Evolutionary conservation across 2,797 vertebrate genomes (phyloP).

Genomic region (Adrianichthys oophorus): DNA sequence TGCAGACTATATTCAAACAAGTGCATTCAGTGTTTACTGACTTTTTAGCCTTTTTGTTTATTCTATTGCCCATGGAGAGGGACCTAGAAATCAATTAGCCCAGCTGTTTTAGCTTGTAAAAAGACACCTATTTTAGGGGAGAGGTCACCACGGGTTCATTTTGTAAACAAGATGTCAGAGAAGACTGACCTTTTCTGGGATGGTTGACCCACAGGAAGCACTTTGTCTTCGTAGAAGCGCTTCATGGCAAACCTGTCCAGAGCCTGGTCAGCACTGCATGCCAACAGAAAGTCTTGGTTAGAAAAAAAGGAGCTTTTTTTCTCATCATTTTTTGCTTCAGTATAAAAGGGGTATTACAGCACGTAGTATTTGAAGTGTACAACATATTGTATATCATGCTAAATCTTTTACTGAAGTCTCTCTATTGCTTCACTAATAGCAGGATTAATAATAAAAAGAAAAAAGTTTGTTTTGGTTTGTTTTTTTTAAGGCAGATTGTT

Average conservation of each 20-base stretch:
- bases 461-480: not conserved
- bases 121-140: not conserved
- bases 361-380: not conserved
- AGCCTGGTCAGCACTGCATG: slow-evolving; percentile 89
- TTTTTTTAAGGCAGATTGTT: not conserved
- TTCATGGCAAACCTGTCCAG: slow-evolving; percentile 99
- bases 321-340: not conserved
- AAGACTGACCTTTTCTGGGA: slow-evolving; percentile 93
- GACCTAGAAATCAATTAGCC: slow-evolving; percentile 1
- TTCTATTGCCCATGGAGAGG: not conserved
- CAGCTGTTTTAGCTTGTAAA: not conserved
- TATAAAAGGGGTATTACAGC: no score
- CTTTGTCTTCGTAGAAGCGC: slow-evolving; percentile 98
- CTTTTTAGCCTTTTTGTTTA: not conserved
- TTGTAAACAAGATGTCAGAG: slow-evolving; percentile 30
- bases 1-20: no score
- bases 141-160: slow-evolving; percentile 29
- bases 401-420: not conserved
- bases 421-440: not conserved
- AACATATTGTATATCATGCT: not conserved
- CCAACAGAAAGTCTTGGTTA: slow-evolving; percentile 16
- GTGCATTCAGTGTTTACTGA: not conserved
- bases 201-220: slow-evolving; percentile 93
- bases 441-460: not conserved
- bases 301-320: not conserved